Conservation (phyloP, 2,797 vertebrate species). For the Aphelocoma californica region DNA sequence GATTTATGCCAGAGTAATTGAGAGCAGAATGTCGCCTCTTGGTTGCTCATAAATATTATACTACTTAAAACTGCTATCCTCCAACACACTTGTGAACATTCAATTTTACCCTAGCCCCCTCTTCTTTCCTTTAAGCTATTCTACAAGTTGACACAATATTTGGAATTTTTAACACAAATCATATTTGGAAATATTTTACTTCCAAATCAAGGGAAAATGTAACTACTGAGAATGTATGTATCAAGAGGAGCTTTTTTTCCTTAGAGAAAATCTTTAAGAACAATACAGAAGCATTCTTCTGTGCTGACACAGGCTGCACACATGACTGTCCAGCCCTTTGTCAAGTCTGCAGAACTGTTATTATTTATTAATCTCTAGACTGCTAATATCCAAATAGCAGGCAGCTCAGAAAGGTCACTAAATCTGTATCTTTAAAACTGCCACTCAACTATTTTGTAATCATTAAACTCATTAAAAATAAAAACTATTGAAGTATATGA, state of each 20-base stretch:
- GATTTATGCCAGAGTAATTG: conserved; percentile 49
- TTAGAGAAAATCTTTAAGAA: neutral
- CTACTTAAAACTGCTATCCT: conserved; percentile 1
- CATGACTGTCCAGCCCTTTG: neutral
- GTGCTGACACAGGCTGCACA: neutral
- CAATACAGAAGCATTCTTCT: neutral
- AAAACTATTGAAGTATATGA: neutral
- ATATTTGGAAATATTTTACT: conserved; percentile 1
- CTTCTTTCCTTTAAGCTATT: neutral
- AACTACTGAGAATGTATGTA: neutral
- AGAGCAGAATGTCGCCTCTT: conserved; percentile 50
- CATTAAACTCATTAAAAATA: neutral
- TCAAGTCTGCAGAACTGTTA: neutral
- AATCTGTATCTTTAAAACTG: neutral
- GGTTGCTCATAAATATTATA: conserved; percentile 24
- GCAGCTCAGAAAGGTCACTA: neutral
- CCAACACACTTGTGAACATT: neutral
- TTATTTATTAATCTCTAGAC: neutral
- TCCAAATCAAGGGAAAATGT: conserved; percentile 4
- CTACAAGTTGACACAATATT: neutral
- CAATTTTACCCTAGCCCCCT: neutral
- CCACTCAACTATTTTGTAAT: neutral
- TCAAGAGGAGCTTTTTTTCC: neutral
- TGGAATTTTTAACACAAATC: neutral
- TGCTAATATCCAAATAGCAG: neutral